Base-by-base conservation (phyloP, 2,797 vertebrate species). In the Pseudochaenichthys georgianus region DNA sequence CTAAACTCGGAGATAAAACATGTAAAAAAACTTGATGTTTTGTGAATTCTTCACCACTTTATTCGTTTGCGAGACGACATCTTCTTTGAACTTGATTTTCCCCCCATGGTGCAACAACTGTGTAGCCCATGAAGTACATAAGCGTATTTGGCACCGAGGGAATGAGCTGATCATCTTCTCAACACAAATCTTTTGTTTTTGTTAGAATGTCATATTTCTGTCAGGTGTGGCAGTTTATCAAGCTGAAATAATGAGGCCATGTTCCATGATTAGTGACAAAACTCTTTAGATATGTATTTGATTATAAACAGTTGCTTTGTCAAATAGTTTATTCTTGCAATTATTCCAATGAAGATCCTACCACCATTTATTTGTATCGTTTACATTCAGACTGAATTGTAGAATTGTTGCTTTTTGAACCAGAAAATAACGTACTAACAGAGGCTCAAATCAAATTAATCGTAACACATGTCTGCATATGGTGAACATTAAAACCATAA, bases 201-300 rank as follows among this genome's bases (percentile, higher is more conserved):
- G 83, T 94, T 90, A 83, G 91, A 75, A 1, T 89, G 88, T 88
- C 91, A 89, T 88, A 85, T 91, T 89, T 84, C 88, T 93, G 92
- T 94, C 93, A 95, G 92, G 90, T 94, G 90, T 91, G 79, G 89
- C 89, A 92, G 89, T 87, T 89, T 89, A 92, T 95, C 89, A 93
- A 91, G 91, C 79, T 89, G 91, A 95, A 92, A 86, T 94, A 94
- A 95, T 94, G 93, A 95, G 93, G 93, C 93, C 94, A 91, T 31
- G 59, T 86, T 90, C 54, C 62, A 70, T 82, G 82, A 90, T 89
- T 87, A 84, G 84, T 83, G 79, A 82, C 81, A 87, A 64, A 80
- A 79, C 42, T 84, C 78, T 86, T 90, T 78, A 83, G 77, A 87
- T 89, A 90, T 93, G 89, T 75, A 89, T 88, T 83, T 80, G 80